These are phyloP conservation scores for Sebastes kiyomatsui DNA, from an alignment of 2,797 vertebrate species.

Conservation along the genomic window DNA sequence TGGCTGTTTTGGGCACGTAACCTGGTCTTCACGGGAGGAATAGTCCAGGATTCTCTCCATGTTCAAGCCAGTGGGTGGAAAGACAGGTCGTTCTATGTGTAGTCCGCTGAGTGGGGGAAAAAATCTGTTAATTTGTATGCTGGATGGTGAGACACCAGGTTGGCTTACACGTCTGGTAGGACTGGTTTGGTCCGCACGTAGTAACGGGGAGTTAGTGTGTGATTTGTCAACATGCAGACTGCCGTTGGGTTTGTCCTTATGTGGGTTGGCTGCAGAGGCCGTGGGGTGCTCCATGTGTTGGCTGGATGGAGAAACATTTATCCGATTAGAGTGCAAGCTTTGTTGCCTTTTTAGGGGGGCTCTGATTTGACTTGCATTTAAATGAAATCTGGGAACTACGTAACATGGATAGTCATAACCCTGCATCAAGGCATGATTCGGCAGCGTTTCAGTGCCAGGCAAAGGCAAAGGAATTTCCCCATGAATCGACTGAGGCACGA, in stretches of 20 bases:
- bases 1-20: constrained; percentile 29
- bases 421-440: constrained; percentile 64
- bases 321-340: constrained; percentile 17
- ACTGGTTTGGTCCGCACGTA: constrained; percentile 27
- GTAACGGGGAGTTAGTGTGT: constrained; percentile 15
- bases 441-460: constrained; percentile 47
- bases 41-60: constrained; percentile 48
- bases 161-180: constrained; percentile 31
- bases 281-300: constrained; percentile 34
- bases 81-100: constrained; percentile 34
- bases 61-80: constrained; percentile 24
- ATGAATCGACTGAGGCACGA: constrained; percentile 58
- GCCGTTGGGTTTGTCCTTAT: constrained; percentile 25
- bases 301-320: constrained; percentile 30
- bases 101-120: constrained; percentile 21
- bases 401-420: constrained; percentile 72
- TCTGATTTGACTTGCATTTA: constrained; percentile 62
- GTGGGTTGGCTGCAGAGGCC: constrained; percentile 1
- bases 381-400: constrained; percentile 62
- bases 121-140: constrained; percentile 29
- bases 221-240: constrained; percentile 19
- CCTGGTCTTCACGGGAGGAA: constrained; percentile 48
- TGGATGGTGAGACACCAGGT: constrained; percentile 29
- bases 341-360: constrained; percentile 50
- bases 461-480: constrained; percentile 67